Base-by-base conservation (phyloP, 2,888 invertebrate genomes). In the Parnassius apollo region DNA sequence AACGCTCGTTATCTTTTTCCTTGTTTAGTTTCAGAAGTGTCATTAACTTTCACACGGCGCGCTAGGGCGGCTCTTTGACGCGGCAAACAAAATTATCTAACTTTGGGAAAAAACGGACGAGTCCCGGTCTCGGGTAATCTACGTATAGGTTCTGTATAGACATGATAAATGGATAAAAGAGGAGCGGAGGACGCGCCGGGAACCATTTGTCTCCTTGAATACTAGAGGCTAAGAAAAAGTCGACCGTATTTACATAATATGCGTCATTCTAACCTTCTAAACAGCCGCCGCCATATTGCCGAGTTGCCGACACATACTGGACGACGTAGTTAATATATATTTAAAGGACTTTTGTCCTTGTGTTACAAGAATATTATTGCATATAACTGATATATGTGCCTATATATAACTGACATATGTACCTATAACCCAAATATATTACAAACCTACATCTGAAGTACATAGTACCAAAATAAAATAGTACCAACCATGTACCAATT, bases 181-280 rank as follows among this genome's bases (percentile, higher is more conserved):
- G 75, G 22, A 57, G 62, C n/a, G 62, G 58, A 74, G 77, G 75
- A 76, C 77, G 80, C 78, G 78, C 75, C 68, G 68, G 65, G 68
- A 61, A 75, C 78, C 83, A 81, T 85, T 85, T 83, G 82, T 85
- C 83, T 83, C 75, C 69, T 68, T 69, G 68, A 75, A 75, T 68
- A 70, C 71, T 68, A 69, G 75, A 72, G 68, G 68, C 66, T 65
- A 68, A 71, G 76, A 80, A 83, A 82, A 84, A 80, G 74, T 76
- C 74, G 69, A 68, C 54, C 55, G 67, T 79, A 83, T 85, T 85
- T 83, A 82, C 85, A 85, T 85, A 83, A 78, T 75, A 74, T 68
- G 69, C 64, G 66, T 45, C 64, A 66, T 54, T 66, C 67, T 35
- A 35, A 35, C 35, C 7, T 35, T 35, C 35, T 67, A 66, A 66